Evolutionary conservation across 2,797 vertebrate genomes (phyloP), one percentile per base, ranked within the genome.

Genomic region (Sebastolobus altivelis): DNA sequence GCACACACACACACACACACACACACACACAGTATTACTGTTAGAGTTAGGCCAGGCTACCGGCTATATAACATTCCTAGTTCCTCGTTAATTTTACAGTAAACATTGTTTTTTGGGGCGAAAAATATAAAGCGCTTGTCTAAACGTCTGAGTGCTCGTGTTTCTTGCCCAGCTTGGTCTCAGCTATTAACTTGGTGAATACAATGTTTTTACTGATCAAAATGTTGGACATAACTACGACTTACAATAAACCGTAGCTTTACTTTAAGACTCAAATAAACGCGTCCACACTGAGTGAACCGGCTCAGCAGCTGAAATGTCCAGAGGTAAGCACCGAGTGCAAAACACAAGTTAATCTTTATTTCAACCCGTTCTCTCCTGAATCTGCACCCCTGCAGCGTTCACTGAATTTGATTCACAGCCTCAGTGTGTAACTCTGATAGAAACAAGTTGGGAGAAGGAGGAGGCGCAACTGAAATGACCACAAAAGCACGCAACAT

Each of bases 1-100:
- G 31, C 12, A 71, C 54, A 59, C 46, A 77, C n/a, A 27, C 56
- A 86, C 35, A 80, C 20, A 82, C 56, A 80, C 27, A 79, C 46
- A 56, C 4, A 69, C 7, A 82, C 14, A 81, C 52, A 76, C 27
- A 77, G 43, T 46, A 49, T 20, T 49, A 20, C 46, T 20, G 16
- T 49, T 20, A 49, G 18, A 58, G 37, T 31, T 12, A 31, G 27
- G 25, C 0, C 37, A 56, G 22, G 52, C 52, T 38, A 56, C 7
- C 6, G 6, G 9, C 13, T 16, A 0, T 46, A 46, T 46, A 46
- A 72, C 29, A 59, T 31, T 13, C 5, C 16, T 4, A 11, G 52
- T 16, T 72, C 22, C 6, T 1, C 9, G 2, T 38, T 2, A 4
- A 27, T 20, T 38, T 18, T 58, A 8, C 3, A 3, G 1, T 27